Conservation (phyloP, 2,797 vertebrate species). For the Antrozous pallidus region DNA sequence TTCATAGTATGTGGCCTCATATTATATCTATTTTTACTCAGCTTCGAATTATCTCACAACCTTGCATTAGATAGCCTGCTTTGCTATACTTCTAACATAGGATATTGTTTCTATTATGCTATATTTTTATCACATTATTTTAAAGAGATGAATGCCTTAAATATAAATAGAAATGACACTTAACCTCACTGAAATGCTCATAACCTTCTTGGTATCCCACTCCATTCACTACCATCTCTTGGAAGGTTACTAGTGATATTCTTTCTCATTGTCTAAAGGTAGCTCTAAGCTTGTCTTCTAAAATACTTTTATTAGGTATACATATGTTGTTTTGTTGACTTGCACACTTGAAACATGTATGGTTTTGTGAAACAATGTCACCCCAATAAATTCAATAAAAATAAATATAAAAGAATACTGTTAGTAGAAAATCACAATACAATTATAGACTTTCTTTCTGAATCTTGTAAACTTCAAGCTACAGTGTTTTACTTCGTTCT, state of each 20-base stretch:
- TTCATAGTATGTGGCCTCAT: conserved; percentile 58
- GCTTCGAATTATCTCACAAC: conserved; percentile 58
- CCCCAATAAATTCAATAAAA: neutral
- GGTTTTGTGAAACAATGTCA: neutral
- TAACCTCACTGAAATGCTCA: neutral
- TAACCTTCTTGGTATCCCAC: neutral
- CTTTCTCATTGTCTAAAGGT: conserved; percentile 40
- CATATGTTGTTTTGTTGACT: neutral
- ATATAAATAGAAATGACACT: conserved; percentile 26
- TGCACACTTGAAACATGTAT: neutral
- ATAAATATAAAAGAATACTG: neutral
- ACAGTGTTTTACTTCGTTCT: conserved; percentile 37
- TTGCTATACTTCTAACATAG: conserved; percentile 44
- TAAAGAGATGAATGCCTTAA: conserved; percentile 24
- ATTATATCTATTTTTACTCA: conserved; percentile 65
- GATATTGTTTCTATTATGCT: neutral
- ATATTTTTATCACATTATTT: conserved; percentile 36
- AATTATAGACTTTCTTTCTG: conserved; percentile 59
- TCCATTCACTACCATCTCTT: conserved; percentile 43
- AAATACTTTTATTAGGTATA: neutral
- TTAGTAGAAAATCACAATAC: conserved; percentile 35
- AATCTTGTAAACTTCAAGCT: conserved; percentile 45
- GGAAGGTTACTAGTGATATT: conserved; percentile 27
- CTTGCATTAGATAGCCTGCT: conserved; percentile 31
- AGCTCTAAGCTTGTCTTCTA: conserved; percentile 55